Conservation (phyloP, 2,797 vertebrate species). For the Carduelis carduelis region DNA sequence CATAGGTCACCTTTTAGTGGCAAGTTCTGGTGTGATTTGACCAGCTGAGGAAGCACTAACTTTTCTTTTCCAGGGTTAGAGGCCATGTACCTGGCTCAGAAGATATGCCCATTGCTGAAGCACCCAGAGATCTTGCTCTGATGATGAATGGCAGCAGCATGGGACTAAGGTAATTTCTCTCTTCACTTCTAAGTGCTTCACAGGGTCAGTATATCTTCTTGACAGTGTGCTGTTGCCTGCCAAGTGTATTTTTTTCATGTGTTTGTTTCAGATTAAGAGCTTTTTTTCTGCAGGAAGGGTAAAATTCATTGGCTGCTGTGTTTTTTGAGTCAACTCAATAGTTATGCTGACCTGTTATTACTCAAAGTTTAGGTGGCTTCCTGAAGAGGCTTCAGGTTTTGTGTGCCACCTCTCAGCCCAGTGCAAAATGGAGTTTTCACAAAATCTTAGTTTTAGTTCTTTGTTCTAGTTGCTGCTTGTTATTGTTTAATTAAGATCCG, state of each 20-base stretch:
- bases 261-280: constrained; percentile 15
- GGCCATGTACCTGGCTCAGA: constrained; percentile 21
- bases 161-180: constrained; percentile 65
- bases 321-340: neutral
- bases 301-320: neutral
- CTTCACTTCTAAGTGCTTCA: neutral
- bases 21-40: neutral
- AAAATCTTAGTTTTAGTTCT: neutral
- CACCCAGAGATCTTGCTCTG: constrained; percentile 2
- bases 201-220: neutral
- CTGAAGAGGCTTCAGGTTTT: neutral
- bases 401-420: neutral
- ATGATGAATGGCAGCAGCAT: constrained; percentile 51
- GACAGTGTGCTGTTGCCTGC: constrained; percentile 7
- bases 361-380: neutral
- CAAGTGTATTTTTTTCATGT: constrained; percentile 27
- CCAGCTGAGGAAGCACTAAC: neutral
- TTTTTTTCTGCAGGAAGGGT: neutral
- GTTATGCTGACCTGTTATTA: neutral
- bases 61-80: constrained; percentile 66
- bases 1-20: neutral
- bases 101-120: constrained; percentile 37
- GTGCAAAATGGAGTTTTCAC: neutral
- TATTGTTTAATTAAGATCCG: neutral
- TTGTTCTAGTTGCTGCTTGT: neutral